phyloP scores from a whole-genome alignment of 2,797 vertebrate species.

The Semaprochilodus insignis region DNA sequence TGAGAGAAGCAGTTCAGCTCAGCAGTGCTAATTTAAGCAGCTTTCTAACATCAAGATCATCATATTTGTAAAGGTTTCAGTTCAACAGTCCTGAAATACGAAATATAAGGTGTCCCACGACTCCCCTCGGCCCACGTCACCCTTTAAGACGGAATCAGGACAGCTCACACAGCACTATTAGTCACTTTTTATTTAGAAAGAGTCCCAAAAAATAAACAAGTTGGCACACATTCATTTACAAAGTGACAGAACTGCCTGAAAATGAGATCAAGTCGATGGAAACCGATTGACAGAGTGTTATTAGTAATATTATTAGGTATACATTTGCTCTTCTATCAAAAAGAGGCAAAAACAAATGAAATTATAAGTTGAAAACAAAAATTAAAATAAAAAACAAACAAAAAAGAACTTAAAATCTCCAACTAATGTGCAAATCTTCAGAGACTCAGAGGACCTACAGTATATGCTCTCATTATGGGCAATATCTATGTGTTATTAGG shows the following conservation, averaged over 20 bases:
- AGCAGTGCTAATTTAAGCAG: no score
- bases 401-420: not conserved
- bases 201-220: constrained; percentile 85
- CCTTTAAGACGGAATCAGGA: not conserved
- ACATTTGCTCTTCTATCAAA: constrained; percentile 35
- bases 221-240: constrained; percentile 86
- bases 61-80: no score
- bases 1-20: no score
- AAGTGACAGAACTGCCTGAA: constrained; percentile 80
- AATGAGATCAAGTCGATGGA: constrained; percentile 65
- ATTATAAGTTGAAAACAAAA: not conserved
- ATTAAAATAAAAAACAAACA: not conserved
- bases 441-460: not conserved
- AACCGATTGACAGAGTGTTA: constrained; percentile 53
- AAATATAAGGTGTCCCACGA: no score
- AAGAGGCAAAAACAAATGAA: constrained; percentile 12
- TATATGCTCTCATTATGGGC: not conserved
- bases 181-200: constrained; percentile 85
- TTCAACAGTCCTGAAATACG: no score
- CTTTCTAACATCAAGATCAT: no score
- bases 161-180: constrained; percentile 65
- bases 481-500: not conserved
- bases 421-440: not conserved
- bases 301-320: constrained; percentile 58
- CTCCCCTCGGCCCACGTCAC: no score